Evolutionary conservation across 1,140 invertebrate genomes (phyloP), one percentile per base, ranked within the genome.

Genomic region (Onthophagus taurus): DNA sequence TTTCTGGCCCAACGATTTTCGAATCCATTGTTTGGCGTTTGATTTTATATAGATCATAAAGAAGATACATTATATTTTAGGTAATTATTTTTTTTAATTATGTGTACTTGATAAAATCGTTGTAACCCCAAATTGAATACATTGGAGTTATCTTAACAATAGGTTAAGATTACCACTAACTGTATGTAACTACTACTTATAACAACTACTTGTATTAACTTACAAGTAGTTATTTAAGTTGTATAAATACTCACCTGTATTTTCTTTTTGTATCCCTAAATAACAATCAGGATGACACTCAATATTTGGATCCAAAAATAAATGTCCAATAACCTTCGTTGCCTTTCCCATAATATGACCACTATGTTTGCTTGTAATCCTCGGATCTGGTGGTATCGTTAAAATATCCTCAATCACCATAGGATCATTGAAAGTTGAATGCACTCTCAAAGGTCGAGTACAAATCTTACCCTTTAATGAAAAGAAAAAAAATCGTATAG

Each of bases 271-370:
- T 29, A 73, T 53, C 8, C 83, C 81, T 31, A 85, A 72, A 60
- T 92, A 92, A 66, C 87, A 91, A 35, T 82, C 69, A 7, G 76
- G 70, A 21, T 70, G 69, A 64, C 88, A 91, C 29, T 75, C 68
- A 31, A 73, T 61, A 24, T 75, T 72, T 3, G 83, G 78, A 68
- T 88, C 80, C 62, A 90, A 50, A 33, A 52, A 58, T 18, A 63
- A 48, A 44, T 30, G 64, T 44, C 50, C 68, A 53, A 55, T 65
- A 48, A 66, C 47, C 50, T 57, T 55, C 31, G 63, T 67, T 58
- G 78, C 74, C 62, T 59, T 68, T 54, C 52, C 65, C 67, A 58
- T 65, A 59, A 49, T 75, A 24, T 51, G 55, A 24, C 54, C 31
- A 69, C 49, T 58, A 45, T 63, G 57, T 41, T 54, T 57, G 47